These are phyloP conservation scores for Falco naumanni DNA, from an alignment of 2,797 vertebrate species.

Conservation along the genomic window DNA sequence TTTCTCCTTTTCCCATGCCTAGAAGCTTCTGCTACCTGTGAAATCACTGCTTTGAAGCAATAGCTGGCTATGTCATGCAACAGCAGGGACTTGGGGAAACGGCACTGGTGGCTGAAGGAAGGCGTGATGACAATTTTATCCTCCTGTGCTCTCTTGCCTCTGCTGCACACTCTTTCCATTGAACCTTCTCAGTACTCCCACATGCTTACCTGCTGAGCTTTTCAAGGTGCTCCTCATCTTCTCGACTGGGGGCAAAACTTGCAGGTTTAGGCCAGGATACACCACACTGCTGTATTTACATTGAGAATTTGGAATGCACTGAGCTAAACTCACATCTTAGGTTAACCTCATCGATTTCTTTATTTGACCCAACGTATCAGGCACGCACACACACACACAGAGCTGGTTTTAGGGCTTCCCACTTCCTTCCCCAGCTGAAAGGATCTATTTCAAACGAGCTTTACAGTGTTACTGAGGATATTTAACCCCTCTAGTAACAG, in stretches of 20 bases:
- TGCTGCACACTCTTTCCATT: not conserved
- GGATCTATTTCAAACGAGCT: not conserved
- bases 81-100: not conserved
- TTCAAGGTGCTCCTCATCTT: not conserved
- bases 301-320: not conserved
- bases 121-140: not conserved
- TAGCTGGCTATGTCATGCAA: not conserved
- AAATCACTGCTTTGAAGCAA: not conserved
- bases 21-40: not conserved
- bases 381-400: not conserved
- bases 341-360: not conserved
- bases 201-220: not conserved
- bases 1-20: not conserved
- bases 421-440: not conserved
- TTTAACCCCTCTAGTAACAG: not conserved
- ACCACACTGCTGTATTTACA: not conserved
- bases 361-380: not conserved
- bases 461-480: not conserved
- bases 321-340: not conserved
- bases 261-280: not conserved
- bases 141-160: not conserved
- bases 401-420: not conserved
- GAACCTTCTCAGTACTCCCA: not conserved
- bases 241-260: not conserved
- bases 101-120: not conserved